Percentiles rank a stretch among this genome's conserved stretches.
phyloP scores from a whole-genome alignment of 2,888 invertebrate genomes.

The Oxytorus armatus region DNA sequence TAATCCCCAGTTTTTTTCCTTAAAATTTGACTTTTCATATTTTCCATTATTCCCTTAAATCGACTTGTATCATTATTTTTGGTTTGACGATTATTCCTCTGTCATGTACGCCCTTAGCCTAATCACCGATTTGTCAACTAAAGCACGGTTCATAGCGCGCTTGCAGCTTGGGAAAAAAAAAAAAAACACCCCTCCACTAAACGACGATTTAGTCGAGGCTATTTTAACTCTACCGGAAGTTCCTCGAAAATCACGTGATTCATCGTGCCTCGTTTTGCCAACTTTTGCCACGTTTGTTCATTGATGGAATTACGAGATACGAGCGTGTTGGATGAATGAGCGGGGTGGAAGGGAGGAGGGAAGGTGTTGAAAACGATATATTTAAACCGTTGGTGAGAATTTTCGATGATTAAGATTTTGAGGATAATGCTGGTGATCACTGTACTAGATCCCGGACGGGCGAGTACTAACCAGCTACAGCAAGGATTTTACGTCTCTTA shows the following conservation, averaged over 20 bases:
- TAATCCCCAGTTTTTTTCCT: too few relatives aligned
- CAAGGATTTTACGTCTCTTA: slow-evolving; percentile 46
- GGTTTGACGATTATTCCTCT: background rate
- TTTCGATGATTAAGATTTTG: slow-evolving; percentile 3
- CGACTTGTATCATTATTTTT: background rate
- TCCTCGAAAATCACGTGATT: background rate
- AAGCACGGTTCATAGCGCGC: background rate
- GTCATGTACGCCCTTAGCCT: background rate
- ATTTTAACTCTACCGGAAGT: background rate
- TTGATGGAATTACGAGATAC: slow-evolving; percentile 4
- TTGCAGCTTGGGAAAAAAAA: background rate
- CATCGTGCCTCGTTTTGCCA: background rate
- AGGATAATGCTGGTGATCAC: background rate
- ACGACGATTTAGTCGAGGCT: background rate
- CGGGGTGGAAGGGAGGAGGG: too few relatives aligned
- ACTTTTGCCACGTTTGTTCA: slow-evolving; percentile 14
- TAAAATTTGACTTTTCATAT: background rate
- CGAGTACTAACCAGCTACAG: slow-evolving; percentile 57
- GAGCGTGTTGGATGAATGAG: too few relatives aligned
- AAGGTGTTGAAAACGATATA: too few relatives aligned
- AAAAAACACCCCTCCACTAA: background rate
- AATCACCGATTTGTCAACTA: background rate
- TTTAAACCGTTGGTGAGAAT: background rate
- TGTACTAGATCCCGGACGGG: slow-evolving; percentile 50
- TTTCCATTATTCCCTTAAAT: background rate